Evolutionary conservation across 1,140 invertebrate genomes (phyloP).

Genomic region (Penaeus vannamei): DNA sequence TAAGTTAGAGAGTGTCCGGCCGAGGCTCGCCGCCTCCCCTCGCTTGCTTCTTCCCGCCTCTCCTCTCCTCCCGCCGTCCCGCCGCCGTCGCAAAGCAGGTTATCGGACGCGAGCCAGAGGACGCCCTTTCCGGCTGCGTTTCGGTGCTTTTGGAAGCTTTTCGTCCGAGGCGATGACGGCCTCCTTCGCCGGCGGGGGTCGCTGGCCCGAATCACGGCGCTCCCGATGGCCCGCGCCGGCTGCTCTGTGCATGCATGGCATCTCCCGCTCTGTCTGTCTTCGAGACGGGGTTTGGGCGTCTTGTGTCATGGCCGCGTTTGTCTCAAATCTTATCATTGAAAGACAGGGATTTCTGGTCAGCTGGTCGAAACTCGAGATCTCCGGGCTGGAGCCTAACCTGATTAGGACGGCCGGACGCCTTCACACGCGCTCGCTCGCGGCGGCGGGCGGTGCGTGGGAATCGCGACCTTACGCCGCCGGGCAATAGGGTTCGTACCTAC

Average conservation of each 20-base stretch:
- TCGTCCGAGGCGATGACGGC: background rate
- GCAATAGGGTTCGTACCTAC: background rate
- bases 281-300: too few species aligned
- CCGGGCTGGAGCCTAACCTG: constrained; percentile 33
- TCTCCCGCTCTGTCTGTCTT: too few species aligned
- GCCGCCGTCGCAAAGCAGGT: constrained; percentile 28
- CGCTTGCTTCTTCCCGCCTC: background rate
- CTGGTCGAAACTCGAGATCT: constrained; percentile 20
- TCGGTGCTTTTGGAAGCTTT: background rate
- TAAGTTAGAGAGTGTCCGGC: constrained; percentile 3
- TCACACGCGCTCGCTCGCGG: constrained; percentile 30
- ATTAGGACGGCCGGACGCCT: constrained; percentile 35
- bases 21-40: background rate
- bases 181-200: too few species aligned
- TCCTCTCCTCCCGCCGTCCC: background rate
- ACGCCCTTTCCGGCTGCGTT: background rate
- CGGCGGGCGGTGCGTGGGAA: background rate
- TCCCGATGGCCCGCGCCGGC: too few species aligned
- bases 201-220: too few species aligned
- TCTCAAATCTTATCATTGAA: constrained; percentile 8
- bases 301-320: too few species aligned
- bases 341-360: constrained; percentile 38
- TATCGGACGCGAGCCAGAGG: background rate
- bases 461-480: background rate
- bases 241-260: too few species aligned